A percentile compares a stretch with the other conserved stretches of the same genome.
Conservation (phyloP, 2,888 invertebrate genomes). For the Apocheima hispidaria region DNA sequence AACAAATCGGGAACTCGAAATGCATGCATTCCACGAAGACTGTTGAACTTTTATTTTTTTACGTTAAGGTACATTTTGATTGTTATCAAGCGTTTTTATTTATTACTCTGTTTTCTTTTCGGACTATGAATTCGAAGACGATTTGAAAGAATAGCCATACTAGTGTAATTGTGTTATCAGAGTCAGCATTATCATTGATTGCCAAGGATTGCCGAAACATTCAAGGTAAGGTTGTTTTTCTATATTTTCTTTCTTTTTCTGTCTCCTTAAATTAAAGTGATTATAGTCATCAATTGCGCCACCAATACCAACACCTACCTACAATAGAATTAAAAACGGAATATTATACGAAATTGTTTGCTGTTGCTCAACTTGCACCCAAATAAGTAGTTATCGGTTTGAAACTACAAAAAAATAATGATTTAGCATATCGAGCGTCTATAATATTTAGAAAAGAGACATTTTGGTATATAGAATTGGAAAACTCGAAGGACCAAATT, state of each 20-base stretch:
- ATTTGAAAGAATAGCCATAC: conserved; percentile 47
- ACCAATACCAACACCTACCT: too few relatives aligned
- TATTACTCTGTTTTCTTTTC: conserved; percentile 54
- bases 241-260: conserved; percentile 8
- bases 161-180: conserved; percentile 64
- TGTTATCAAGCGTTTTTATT: conserved; percentile 68
- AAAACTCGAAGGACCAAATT: too few relatives aligned
- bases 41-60: conserved; percentile 83
- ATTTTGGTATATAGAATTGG: too few relatives aligned
- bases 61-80: conserved; percentile 73
- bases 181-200: conserved; percentile 60
- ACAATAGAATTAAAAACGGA: too few relatives aligned
- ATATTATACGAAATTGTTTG: too few relatives aligned
- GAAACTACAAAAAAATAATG: too few relatives aligned
- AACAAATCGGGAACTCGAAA: conserved; percentile 58
- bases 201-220: conserved; percentile 78
- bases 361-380: too few relatives aligned
- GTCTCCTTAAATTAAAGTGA: neutral
- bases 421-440: too few relatives aligned
- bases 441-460: too few relatives aligned
- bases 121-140: conserved; percentile 53
- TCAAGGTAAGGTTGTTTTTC: conserved; percentile 68
- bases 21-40: conserved; percentile 82
- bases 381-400: too few relatives aligned
- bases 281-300: too few relatives aligned